These are phyloP conservation scores for Cyrtodaria siliqua DNA, from an alignment of 2,888 invertebrate species.

Conservation along the genomic window DNA sequence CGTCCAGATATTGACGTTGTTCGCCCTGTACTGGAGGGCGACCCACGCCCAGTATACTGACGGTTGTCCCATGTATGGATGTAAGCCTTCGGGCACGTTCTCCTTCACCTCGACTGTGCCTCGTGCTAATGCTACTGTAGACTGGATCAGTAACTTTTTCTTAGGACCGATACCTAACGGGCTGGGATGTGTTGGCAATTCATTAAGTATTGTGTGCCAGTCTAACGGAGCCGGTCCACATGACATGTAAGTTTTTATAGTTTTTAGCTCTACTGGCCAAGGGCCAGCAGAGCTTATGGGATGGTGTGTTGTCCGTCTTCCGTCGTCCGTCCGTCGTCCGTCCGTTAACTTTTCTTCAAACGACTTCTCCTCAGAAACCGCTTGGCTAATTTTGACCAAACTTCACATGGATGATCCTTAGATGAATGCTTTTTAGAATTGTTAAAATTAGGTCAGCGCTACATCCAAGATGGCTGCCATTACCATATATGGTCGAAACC, in stretches of 20 bases:
- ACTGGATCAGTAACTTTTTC: constrained; percentile 53
- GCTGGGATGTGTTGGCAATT: constrained; percentile 64
- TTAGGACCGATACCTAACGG: constrained; percentile 49
- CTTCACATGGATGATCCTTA: too few relatives aligned
- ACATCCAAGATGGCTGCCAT: too few relatives aligned
- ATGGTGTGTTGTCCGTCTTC: too few relatives aligned
- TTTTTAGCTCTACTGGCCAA: too few relatives aligned
- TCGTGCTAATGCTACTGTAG: constrained; percentile 42
- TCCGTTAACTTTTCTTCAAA: too few relatives aligned
- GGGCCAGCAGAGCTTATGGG: too few relatives aligned
- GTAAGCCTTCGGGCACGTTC: constrained; percentile 69
- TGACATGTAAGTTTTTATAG: constrained; percentile 63
- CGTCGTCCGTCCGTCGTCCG: too few relatives aligned
- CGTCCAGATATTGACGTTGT: constrained; percentile 93
- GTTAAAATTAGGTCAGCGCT: too few relatives aligned
- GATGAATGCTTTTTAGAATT: too few relatives aligned
- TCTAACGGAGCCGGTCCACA: constrained; percentile 58
- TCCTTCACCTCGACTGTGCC: constrained; percentile 62
- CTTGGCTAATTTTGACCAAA: too few relatives aligned
- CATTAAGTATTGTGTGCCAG: constrained; percentile 57
- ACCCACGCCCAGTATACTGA: constrained; percentile 31
- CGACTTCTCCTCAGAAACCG: too few relatives aligned
- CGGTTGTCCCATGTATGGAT: constrained; percentile 72
- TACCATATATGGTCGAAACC: too few relatives aligned
- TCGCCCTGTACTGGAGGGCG: constrained; percentile 89